A percentile compares a stretch with the other conserved stretches of the same genome.
phyloP scores from a whole-genome alignment of 2,888 invertebrate species.

The Malthinus seriepunctatus region DNA sequence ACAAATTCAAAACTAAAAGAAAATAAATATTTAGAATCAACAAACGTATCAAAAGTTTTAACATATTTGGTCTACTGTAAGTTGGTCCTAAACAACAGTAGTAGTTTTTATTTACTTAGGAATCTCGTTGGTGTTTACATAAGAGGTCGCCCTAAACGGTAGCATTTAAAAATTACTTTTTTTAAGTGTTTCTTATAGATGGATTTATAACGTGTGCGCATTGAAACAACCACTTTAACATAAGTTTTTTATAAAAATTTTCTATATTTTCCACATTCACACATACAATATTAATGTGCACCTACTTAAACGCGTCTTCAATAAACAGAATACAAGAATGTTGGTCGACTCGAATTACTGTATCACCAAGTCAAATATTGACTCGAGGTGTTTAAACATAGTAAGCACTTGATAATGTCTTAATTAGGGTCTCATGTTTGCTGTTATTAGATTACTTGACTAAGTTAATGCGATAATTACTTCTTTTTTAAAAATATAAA shows the following conservation, averaged over 20 bases:
- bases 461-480: no score
- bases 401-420: conserved; percentile 37
- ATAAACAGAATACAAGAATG: conserved; percentile 15
- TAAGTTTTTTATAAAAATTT: background rate
- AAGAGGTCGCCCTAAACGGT: conserved; percentile 13
- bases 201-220: background rate
- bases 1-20: no score
- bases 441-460: background rate
- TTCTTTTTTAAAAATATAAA: no score
- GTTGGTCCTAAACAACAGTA: conserved; percentile 6
- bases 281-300: no score
- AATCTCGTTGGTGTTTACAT: conserved; percentile 9
- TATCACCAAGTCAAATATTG: conserved; percentile 45
- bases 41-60: background rate
- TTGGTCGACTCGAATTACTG: conserved; percentile 32
- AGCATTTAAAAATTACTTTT: conserved; percentile 7
- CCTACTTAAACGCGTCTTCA: background rate
- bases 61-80: conserved; percentile 6
- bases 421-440: conserved; percentile 33
- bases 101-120: conserved; percentile 17
- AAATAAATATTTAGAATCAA: no score
- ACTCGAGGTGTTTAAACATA: conserved; percentile 33
- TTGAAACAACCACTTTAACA: background rate
- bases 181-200: background rate
- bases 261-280: no score